Base-by-base conservation (phyloP, 2,888 invertebrate genomes). In the Nineta flava region DNA sequence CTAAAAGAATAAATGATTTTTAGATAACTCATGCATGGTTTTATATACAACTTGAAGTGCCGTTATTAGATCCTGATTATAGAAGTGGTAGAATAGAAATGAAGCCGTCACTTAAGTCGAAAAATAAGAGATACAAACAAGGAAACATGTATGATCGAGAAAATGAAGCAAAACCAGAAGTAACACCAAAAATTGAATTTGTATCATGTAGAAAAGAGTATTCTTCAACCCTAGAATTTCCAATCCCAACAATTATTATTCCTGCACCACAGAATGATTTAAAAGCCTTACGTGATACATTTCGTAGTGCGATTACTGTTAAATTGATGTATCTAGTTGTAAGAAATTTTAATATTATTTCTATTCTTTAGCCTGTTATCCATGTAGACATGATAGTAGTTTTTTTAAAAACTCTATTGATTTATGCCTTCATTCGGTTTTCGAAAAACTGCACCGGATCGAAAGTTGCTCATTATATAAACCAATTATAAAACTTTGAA, bases 141-240 rank as follows among this genome's bases (percentile, higher is more conserved):
- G 45, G 52, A 16, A 49, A 51, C 35, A 42, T 48, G 31, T 49
- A 46, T 31, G 51, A 26, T 26, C 32, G 17, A 50, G 47, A 50
- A 49, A 4, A 48, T 50, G 51, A 21, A 46, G 50, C 47, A 15
- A 31, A 43, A 49, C 19, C 3, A n/a, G 26, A 48, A 35, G 53
- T 53, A 35, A 51, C 31, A 44, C 41, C 53, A n/a, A 26, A 26
- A n/a, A n/a, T n/a, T 26, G 7, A 26, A 26, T 26, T 26, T 26
- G 7, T 26, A 7, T 26, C 52, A 47, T 50, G 49, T 44, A 54
- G 40, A 21, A 54, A 56, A 52, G 49, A 46, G 61, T 77, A 76
- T 75, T 66, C 65, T 52, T 73, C 72, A 57, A 56, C 72, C 2
- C 72, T 77, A 61, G 69, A 67, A 57, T 76, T 75, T 57, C 69